Evolutionary conservation across 1,140 invertebrate species (phyloP).

Genomic region (Tetramorium simillimum): DNA sequence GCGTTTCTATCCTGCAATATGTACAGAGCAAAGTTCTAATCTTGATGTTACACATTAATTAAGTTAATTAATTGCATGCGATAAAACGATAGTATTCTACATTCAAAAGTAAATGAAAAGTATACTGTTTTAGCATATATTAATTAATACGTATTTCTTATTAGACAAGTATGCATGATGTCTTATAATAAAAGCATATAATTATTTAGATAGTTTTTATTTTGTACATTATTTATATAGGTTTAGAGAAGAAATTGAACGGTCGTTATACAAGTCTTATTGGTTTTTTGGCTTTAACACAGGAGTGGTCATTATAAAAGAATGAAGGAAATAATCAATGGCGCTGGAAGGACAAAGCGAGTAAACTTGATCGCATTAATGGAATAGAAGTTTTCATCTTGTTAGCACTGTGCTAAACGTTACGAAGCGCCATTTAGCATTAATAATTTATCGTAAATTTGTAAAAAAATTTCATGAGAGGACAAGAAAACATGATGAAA

Average conservation of each 20-base stretch:
- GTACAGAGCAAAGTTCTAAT: neutral
- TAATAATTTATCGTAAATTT: neutral
- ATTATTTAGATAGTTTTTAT: neutral
- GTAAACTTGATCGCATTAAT: constrained; percentile 16
- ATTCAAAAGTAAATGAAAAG: neutral
- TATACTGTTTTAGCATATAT: neutral
- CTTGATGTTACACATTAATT: neutral
- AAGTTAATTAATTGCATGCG: neutral
- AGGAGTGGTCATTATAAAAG: neutral
- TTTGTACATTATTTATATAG: neutral
- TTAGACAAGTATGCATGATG: neutral
- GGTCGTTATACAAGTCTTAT: neutral
- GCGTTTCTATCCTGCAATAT: neutral
- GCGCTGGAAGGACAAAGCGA: neutral
- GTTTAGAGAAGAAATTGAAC: neutral
- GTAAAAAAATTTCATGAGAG: neutral
- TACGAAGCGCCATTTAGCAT: neutral
- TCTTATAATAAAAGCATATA: neutral
- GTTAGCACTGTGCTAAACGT: neutral
- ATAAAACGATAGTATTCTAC: neutral
- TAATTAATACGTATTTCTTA: neutral
- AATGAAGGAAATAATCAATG: constrained; percentile 12
- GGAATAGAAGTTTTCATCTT: neutral
- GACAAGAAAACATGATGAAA: neutral
- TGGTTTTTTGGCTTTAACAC: neutral